These are phyloP conservation scores for Syngnathus acus DNA, from an alignment of 2,797 vertebrate species.

Conservation along the genomic window DNA sequence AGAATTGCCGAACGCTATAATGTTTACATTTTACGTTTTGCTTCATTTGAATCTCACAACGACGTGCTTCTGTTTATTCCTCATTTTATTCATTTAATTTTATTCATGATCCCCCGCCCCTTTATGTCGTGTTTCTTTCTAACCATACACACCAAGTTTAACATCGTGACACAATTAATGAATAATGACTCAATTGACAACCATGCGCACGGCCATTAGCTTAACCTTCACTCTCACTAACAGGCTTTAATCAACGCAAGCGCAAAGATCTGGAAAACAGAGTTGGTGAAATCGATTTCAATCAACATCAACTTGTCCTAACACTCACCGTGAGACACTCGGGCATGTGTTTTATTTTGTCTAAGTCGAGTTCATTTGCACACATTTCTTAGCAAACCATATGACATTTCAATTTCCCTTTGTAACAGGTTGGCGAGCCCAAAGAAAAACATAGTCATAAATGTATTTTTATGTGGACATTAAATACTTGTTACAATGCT, in stretches of 20 bases:
- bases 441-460: neutral
- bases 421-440: neutral
- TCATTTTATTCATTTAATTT: conserved; percentile 11
- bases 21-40: neutral
- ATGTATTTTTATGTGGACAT: no score
- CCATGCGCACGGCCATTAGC: conserved; percentile 8
- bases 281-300: conserved; percentile 51
- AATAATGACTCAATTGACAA: conserved; percentile 22
- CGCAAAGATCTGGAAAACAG: conserved; percentile 25
- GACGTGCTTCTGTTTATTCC: conserved; percentile 19
- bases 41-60: conserved; percentile 2
- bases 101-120: neutral
- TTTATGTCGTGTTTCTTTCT: conserved; percentile 27
- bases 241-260: conserved; percentile 43
- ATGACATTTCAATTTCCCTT: neutral
- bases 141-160: conserved; percentile 19
- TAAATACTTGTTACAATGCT: neutral
- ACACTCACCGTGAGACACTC: conserved; percentile 31
- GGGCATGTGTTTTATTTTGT: conserved; percentile 22
- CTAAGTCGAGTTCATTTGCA: conserved; percentile 17
- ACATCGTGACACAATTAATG: conserved; percentile 37
- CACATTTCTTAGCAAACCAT: neutral
- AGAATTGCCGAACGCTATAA: neutral
- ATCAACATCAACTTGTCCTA: conserved; percentile 42
- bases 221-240: conserved; percentile 19